Base-by-base conservation (phyloP, 2,888 invertebrate species). In the Sphinx pinastri region DNA sequence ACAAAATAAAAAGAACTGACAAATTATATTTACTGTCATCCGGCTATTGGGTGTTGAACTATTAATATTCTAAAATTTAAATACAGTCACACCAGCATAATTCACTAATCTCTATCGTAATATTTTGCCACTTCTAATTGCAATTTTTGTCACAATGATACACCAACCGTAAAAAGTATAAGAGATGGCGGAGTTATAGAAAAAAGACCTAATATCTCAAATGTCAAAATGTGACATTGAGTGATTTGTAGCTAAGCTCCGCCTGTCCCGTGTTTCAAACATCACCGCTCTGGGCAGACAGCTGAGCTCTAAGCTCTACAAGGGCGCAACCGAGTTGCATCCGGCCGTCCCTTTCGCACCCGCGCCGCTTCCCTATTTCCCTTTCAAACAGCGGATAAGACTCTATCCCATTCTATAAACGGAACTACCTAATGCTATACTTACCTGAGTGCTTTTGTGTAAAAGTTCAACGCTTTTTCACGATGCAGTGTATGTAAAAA, bases 241-340 rank as follows among this genome's bases (percentile, higher is more conserved):
- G 94, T 94, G 94, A 94, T 94, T 94, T 94, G 94, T 94, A 90
- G 94, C 93, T 94, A 93, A 93, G 94, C 94, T 92, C 94, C 94
- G 94, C 94, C 94, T 94, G 94, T 94, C 94, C 94, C 91, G 93
- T 91, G 94, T 94, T 94, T 94, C 94, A 94, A 94, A 94, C 94
- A 94, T 94, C 94, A 94, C 92, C 92, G 93, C 91, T 88, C 87
- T 84, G 88, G 84, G 90, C 89, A 92, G 93, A 93, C 93, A 94
- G 93, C 93, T 94, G 93, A 93, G 92, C 90, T 88, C 88, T 89
- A 91, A 91, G 92, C 91, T 90, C 88, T 86, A 86, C 85, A 86
- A 84, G 85, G 88, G 85, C 90, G 91, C 85, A 87, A 88, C 86
- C 79, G 87, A 87, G 84, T 82, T 86, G 88, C 88, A 89, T 91